These are phyloP conservation scores for Charina bottae DNA, from an alignment of 2,113 vertebrate species.

Conservation along the genomic window DNA sequence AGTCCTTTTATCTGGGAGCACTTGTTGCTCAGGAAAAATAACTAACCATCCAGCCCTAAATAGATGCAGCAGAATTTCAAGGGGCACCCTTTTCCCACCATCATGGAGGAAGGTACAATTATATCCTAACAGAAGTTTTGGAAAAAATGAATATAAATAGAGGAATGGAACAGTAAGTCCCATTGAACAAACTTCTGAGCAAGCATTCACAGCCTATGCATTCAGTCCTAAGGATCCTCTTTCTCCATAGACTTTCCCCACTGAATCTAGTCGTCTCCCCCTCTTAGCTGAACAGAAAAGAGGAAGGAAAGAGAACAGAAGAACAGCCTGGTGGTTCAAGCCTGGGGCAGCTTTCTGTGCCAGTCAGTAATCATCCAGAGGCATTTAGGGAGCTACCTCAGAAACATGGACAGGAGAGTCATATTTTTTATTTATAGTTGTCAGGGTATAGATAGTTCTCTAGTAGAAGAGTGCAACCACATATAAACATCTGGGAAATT, in stretches of 20 bases:
- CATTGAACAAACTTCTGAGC: neutral
- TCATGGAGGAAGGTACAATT: neutral
- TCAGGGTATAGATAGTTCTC: neutral
- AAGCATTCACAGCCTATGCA: neutral
- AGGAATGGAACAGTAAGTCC: neutral
- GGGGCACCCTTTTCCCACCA: neutral
- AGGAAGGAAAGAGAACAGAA: neutral
- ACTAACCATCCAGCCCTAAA: neutral
- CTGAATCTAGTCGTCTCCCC: neutral
- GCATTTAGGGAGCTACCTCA: neutral
- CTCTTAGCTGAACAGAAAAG: neutral
- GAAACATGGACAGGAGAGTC: neutral
- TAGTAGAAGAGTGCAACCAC: neutral
- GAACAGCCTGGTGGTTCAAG: neutral
- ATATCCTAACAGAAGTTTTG: neutral
- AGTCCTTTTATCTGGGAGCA: neutral
- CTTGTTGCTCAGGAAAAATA: neutral
- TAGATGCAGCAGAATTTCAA: neutral
- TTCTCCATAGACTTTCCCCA: neutral
- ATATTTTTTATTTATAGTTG: neutral
- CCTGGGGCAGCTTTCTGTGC: neutral
- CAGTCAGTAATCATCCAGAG: neutral
- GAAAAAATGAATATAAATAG: neutral
- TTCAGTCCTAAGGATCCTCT: neutral
- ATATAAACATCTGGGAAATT: neutral